These are phyloP conservation scores for Sturnus vulgaris DNA, from an alignment of 2,113 vertebrate genomes.

Conservation along the genomic window DNA sequence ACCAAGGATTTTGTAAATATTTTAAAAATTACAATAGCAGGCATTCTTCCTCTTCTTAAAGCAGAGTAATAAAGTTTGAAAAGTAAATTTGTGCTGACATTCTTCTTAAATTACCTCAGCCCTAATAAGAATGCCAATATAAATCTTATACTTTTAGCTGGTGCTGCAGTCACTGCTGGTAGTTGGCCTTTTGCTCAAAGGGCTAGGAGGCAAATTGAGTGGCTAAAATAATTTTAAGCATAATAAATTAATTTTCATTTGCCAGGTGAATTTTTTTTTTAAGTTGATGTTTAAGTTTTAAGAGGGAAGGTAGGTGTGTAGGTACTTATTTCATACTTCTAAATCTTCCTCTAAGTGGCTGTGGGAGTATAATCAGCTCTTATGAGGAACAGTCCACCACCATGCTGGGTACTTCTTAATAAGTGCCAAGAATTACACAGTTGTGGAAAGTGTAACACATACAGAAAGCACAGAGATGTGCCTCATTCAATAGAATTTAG, in stretches of 20 bases:
- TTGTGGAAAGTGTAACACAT: neutral
- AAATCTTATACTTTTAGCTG: neutral
- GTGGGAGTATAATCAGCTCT: neutral
- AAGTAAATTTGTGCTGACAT: constrained; percentile 33
- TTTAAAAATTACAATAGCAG: constrained; percentile 38
- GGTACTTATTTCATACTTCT: neutral
- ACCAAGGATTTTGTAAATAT: constrained; percentile 17
- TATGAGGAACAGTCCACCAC: neutral
- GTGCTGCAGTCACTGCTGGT: constrained; percentile 12
- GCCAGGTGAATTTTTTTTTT: neutral
- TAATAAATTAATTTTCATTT: neutral
- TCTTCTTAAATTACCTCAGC: constrained; percentile 51
- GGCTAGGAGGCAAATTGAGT: neutral
- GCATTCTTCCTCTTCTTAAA: constrained; percentile 34
- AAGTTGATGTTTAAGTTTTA: neutral
- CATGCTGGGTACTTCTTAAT: neutral
- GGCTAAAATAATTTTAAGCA: neutral
- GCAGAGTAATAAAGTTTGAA: constrained; percentile 25
- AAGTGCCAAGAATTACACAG: neutral
- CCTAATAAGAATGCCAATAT: constrained; percentile 15
- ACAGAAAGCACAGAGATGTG: neutral
- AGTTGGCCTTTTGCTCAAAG: neutral
- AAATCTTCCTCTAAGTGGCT: neutral
- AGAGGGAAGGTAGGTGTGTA: neutral
- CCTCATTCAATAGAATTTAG: neutral